Evolutionary conservation across 2,797 vertebrate species (phyloP), one percentile per base, ranked within the genome.

Genomic region (Cyclura pinguis): DNA sequence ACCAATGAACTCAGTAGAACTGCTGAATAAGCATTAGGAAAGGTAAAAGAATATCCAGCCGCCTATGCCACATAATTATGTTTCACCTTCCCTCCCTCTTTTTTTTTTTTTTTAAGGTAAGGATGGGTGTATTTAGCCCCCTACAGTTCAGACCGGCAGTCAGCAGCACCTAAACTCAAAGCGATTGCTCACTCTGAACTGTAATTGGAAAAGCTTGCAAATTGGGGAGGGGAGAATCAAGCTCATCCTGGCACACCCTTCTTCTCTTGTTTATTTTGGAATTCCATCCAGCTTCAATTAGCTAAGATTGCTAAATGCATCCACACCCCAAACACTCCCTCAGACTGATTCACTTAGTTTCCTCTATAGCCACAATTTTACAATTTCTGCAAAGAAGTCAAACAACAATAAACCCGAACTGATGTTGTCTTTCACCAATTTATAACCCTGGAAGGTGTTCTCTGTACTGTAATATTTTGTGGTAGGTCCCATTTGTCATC

Each of bases 291-390:
- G 77, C 77, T 78, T 47, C 47, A 47, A 78, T 82, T 82, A 82
- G 18, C 55, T 35, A 82, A 82, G 80, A 82, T 82, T 82, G 80
- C 55, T 82, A 82, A 82, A 57, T 38, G 32, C n/a, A 35, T n/a
- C 80, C 80, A 82, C 55, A 18, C 50, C 80, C 80, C 80, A 82
- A 59, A 82, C 32, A 57, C 52, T 59, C 55, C 52, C 38, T 82
- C 80, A 20, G 52, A 35, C n/a, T 35, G 32, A 82, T 57, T 59
- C 80, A 82, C n/a, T n/a, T 59, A 57, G 80, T 57, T 82, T 59
- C 80, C 52, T n/a, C 10, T 22, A n/a, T n/a, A 52, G n/a, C 80
- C 80, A 59, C n/a, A 82, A 32, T n/a, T 82, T 57, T 38, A 57
- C 55, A 82, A 35, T 3, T 82, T 82, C 55, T 35, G 16, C 52